Conservation (phyloP, 37 sponge, comb jelly and placozoan genomes). For the Ephydatia muelleri region DNA sequence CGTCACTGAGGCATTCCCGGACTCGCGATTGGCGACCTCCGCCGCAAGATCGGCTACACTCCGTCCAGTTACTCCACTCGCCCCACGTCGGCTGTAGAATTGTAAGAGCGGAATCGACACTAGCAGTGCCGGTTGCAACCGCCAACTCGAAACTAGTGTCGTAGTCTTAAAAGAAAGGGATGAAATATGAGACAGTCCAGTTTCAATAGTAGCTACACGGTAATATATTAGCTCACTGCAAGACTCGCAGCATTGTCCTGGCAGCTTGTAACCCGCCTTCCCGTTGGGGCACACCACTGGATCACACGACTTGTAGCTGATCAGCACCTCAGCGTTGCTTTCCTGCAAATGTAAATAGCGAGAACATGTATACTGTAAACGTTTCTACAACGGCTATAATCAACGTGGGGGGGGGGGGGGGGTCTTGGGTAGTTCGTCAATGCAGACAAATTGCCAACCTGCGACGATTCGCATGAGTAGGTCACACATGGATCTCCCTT, state of each 20-base stretch:
- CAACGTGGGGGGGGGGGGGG: too few relatives aligned
- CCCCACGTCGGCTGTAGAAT: conserved; percentile 33
- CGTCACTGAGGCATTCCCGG: conserved; percentile 50
- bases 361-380: too few relatives aligned
- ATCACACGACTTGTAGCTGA: not conserved
- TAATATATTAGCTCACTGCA: conserved; percentile 43
- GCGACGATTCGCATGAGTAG: not conserved
- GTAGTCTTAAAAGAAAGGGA: not conserved
- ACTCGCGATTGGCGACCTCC: conserved; percentile 57
- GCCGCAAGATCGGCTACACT: conserved; percentile 65
- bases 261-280: conserved; percentile 57
- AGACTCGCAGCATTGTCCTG: conserved; percentile 45
- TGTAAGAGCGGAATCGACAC: not conserved
- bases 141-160: not conserved
- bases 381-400: too few relatives aligned
- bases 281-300: conserved; percentile 40
- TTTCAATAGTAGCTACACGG: too few relatives aligned
- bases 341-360: not conserved
- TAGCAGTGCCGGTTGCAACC: not conserved
- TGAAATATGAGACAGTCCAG: not conserved
- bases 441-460: not conserved
- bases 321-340: not conserved
- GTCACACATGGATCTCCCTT: not conserved
- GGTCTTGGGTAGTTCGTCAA: not conserved
- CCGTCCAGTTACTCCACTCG: conserved; percentile 67